These are phyloP conservation scores for Nemapogon koenigi DNA, from an alignment of 2,888 invertebrate genomes.

Conservation along the genomic window DNA sequence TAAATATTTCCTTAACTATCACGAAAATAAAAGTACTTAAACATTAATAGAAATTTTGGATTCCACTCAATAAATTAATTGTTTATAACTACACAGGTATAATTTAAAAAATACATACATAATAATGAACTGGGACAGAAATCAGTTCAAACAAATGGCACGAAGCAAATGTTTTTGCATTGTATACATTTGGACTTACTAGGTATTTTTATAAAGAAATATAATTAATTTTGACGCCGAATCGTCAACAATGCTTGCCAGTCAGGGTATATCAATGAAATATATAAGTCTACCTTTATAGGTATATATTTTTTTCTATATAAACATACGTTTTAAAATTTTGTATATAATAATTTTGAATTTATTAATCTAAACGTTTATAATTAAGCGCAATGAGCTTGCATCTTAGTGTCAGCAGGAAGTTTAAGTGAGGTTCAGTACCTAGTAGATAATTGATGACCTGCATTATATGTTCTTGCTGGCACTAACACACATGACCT, in stretches of 20 bases:
- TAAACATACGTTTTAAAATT: conserved; percentile 59
- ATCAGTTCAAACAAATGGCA: conserved; percentile 57
- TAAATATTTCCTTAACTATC: conserved; percentile 47
- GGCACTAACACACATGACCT: no score
- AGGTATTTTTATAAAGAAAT: conserved; percentile 29
- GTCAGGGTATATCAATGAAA: conserved; percentile 73
- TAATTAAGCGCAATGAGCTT: conserved; percentile 44
- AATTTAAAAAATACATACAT: conserved; percentile 17
- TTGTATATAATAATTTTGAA: conserved; percentile 65
- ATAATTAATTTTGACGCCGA: conserved; percentile 57
- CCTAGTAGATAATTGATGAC: no score
- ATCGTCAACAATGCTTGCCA: conserved; percentile 67
- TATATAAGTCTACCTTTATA: conserved; percentile 61
- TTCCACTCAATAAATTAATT: conserved; percentile 31
- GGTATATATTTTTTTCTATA: conserved; percentile 61
- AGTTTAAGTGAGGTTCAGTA: no score
- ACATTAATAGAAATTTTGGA: conserved; percentile 43
- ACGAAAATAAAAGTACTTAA: conserved; percentile 53
- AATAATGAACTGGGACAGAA: conserved; percentile 34
- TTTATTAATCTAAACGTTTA: conserved; percentile 58
- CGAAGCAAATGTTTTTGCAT: conserved; percentile 50
- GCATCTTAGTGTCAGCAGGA: conserved; percentile 5
- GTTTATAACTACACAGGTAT: conserved; percentile 29
- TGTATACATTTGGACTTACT: conserved; percentile 39
- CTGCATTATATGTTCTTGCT: no score